Evolutionary conservation across 2,113 vertebrate genomes (phyloP), one percentile per base, ranked within the genome.

Genomic region (Saiga tatarica): DNA sequence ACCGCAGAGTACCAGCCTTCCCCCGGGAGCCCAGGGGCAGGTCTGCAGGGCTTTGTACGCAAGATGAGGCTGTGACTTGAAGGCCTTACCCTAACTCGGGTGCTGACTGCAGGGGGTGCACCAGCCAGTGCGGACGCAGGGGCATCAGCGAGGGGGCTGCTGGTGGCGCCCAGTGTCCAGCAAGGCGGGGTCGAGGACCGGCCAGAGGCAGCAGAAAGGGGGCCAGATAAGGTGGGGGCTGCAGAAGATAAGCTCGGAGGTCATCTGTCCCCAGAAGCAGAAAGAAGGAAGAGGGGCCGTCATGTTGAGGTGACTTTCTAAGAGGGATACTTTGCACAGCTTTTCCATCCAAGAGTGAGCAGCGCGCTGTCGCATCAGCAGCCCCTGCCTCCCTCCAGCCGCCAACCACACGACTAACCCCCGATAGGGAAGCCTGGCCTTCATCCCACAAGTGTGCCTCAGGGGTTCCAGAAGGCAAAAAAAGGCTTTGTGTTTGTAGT

Each of bases 101-200:
- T 59, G 25, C 52, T 28, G 25, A 36, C 6, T 45, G 74, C 26
- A 59, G 47, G 10, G 36, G 28, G 30, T 1, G 17, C 14, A 57
- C 2, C 10, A 12, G 55, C 71, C 25, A 45, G 17, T 10, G 36
- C 0, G 7, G 71, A 62, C 0, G 21, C 23, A 92, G 53, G 45
- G 47, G 50, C 81, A 19, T 60, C 85, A 87, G 36, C 1, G 0
- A n/a, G 33, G 45, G 7, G 3, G 36, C 76, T 91, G 42, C 42
- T 92, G 60, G 5, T 2, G 4, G 21, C 36, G 33, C 30, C 13
- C 25, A n/a, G 39, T 12, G 33, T 79, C 62, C 60, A 89, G 62
- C 4, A 23, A 52, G 6, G 89, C 0, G 0, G 45, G 11, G 67
- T 50, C 4, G 30, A 4, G 74, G 55, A 53, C 55, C 14, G 15